Evolutionary conservation across 2,113 vertebrate species (phyloP).

Genomic region (Indri indri): DNA sequence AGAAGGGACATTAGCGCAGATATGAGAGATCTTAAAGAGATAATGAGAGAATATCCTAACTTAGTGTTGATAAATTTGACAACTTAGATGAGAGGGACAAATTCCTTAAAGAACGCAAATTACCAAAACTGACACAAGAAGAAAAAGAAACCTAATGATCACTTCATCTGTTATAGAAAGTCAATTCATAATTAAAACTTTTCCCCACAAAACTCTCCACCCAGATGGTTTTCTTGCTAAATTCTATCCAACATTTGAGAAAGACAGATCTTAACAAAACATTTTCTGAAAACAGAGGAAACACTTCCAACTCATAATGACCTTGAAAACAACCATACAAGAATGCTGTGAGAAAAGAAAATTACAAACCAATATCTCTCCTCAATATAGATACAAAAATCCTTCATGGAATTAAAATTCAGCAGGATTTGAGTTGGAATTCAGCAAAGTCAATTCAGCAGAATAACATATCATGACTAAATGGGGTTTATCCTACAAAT

Average conservation of each 20-base stretch:
- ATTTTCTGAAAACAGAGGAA: slow-evolving; percentile 5
- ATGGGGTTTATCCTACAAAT: neutral
- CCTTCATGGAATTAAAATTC: neutral
- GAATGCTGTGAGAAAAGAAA: neutral
- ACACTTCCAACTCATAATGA: neutral
- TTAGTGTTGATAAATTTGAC: neutral
- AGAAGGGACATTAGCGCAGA: neutral
- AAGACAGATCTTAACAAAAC: neutral
- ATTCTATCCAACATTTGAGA: neutral
- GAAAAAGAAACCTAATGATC: neutral
- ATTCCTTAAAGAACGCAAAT: neutral
- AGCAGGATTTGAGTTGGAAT: neutral
- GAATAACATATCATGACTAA: neutral
- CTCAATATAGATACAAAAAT: neutral
- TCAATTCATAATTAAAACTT: neutral
- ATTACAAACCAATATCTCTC: neutral
- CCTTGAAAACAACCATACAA: neutral
- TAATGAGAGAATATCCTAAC: neutral
- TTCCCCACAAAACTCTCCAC: neutral
- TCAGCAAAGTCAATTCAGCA: neutral
- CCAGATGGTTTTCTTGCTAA: slow-evolving; percentile 10
- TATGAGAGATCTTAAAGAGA: neutral
- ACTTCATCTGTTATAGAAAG: neutral
- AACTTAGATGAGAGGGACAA: neutral
- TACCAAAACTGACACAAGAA: neutral